phyloP scores from a whole-genome alignment of 2,113 vertebrate species.

The Gila orcuttii region DNA sequence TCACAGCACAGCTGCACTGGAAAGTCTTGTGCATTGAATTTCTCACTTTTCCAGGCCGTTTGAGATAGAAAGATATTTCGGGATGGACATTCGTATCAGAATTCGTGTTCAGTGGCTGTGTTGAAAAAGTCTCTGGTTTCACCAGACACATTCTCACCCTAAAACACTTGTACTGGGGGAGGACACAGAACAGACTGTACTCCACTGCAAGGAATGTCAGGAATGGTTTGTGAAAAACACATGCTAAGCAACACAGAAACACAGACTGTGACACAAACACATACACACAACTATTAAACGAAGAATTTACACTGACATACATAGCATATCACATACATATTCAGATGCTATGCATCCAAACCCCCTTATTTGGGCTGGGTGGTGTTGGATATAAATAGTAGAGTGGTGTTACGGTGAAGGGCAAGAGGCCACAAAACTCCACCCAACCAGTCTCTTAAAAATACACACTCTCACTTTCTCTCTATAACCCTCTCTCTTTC shows the following conservation, averaged over 20 bases:
- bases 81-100: background rate
- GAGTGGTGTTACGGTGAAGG: conserved; percentile 45
- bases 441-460: conserved; percentile 52
- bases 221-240: conserved; percentile 42
- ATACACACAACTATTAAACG: background rate
- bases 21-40: background rate
- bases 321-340: conserved; percentile 22
- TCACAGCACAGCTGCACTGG: background rate
- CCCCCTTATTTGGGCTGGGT: conserved; percentile 53
- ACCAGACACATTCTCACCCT: conserved; percentile 16
- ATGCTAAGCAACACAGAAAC: background rate
- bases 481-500: background rate
- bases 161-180: conserved; percentile 26
- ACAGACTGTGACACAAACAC: background rate
- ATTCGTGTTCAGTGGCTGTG: background rate
- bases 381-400: conserved; percentile 58
- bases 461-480: conserved; percentile 1
- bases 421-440: conserved; percentile 54
- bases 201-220: conserved; percentile 22
- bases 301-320: background rate
- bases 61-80: background rate
- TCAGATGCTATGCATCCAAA: conserved; percentile 3
- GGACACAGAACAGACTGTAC: background rate
- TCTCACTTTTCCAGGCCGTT: background rate
- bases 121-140: background rate